Conservation (phyloP, 2,888 invertebrate species). For the Seira ritae region DNA sequence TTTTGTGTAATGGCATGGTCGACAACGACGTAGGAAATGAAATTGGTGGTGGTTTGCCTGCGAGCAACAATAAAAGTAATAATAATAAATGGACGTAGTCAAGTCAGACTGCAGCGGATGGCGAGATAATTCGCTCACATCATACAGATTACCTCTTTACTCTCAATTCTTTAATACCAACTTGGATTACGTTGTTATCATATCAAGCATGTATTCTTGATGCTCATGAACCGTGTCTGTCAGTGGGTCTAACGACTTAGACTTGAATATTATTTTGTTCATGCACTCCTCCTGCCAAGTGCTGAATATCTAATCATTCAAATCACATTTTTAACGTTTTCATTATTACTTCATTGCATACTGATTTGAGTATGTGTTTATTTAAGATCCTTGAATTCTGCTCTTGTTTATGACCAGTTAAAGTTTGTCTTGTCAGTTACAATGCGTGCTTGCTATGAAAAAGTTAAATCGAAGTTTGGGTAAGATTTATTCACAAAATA, state of each 20-base stretch:
- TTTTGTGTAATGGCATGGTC: constrained; percentile 5
- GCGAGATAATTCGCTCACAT: background rate
- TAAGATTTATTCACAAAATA: constrained; percentile 45
- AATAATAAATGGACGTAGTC: constrained; percentile 20
- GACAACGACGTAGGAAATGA: constrained; percentile 25
- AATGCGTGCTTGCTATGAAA: constrained; percentile 68
- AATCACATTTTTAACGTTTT: no score
- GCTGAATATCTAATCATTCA: constrained; percentile 1
- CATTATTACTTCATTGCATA: no score
- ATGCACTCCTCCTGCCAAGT: background rate
- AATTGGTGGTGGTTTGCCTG: constrained; percentile 64
- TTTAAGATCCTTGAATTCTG: no score
- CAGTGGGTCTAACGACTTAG: constrained; percentile 43
- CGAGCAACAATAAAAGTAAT: constrained; percentile 38
- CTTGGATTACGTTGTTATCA: constrained; percentile 34
- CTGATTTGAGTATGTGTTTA: no score
- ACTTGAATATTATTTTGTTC: background rate
- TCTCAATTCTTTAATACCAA: background rate
- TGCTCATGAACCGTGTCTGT: constrained; percentile 56
- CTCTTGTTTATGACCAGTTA: no score
- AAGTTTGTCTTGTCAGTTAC: background rate
- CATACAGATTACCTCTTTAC: background rate
- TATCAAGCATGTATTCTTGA: constrained; percentile 61
- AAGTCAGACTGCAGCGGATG: background rate
- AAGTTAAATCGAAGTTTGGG: constrained; percentile 67